These are phyloP conservation scores for Plectrocnemia conspersa DNA, from an alignment of 1,140 invertebrate species.

Conservation along the genomic window DNA sequence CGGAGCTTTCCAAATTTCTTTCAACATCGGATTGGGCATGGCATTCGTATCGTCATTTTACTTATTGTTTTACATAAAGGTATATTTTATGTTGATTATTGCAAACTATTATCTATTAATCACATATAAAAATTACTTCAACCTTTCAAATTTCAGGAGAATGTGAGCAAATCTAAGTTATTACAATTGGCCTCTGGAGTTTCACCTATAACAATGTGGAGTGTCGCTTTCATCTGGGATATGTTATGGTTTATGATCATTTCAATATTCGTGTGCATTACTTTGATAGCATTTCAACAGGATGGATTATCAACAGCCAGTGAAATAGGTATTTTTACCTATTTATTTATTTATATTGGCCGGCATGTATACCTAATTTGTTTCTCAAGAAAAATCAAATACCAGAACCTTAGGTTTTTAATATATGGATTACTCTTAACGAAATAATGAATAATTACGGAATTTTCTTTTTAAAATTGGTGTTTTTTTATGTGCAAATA, in stretches of 20 bases:
- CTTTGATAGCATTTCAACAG: slow-evolving; percentile 57
- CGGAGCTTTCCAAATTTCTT: slow-evolving; percentile 59
- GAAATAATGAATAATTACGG: no score
- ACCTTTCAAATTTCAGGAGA: no score
- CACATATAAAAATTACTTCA: no score
- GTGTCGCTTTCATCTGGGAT: slow-evolving; percentile 68
- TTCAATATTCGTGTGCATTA: slow-evolving; percentile 48
- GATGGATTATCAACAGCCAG: slow-evolving; percentile 48
- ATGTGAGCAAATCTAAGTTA: slow-evolving; percentile 51
- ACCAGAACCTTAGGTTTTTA: no score
- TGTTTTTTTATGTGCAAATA: no score
- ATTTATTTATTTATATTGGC: slow-evolving; percentile 6
- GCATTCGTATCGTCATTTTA: slow-evolving; percentile 71
- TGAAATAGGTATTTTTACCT: slow-evolving; percentile 47
- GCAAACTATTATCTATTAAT: no score
- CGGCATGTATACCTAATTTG: no score
- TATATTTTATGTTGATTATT: slow-evolving; percentile 21
- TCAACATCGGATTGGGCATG: slow-evolving; percentile 63
- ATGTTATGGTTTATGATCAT: slow-evolving; percentile 59
- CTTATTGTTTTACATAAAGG: slow-evolving; percentile 47
- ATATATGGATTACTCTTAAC: no score
- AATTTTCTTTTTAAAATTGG: no score
- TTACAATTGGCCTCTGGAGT: slow-evolving; percentile 70
- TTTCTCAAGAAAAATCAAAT: no score
- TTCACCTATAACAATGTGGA: slow-evolving; percentile 66